Evolutionary conservation across 2,888 invertebrate genomes (phyloP).

Genomic region (Pollenia amentaria): DNA sequence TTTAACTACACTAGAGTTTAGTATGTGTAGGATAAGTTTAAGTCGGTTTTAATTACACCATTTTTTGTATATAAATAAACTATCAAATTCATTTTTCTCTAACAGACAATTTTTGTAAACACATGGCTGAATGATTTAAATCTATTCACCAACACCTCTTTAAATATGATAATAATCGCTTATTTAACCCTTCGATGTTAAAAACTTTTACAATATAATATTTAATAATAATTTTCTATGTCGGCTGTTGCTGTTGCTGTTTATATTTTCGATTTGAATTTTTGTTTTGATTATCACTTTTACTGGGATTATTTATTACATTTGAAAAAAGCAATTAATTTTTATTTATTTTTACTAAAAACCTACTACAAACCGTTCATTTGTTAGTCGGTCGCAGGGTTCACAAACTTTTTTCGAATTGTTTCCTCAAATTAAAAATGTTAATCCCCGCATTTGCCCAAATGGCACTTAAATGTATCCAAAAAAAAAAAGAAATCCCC

Average conservation of each 20-base stretch:
- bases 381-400: slow-evolving; percentile 10
- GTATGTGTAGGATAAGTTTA: not conserved
- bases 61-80: not conserved
- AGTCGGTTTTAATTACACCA: not conserved
- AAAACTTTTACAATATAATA: slow-evolving; percentile 41
- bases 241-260: slow-evolving; percentile 23
- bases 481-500: no score
- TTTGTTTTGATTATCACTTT: slow-evolving; percentile 80
- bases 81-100: not conserved
- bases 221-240: slow-evolving; percentile 27
- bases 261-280: slow-evolving; percentile 34
- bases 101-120: not conserved
- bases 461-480: no score
- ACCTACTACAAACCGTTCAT: slow-evolving; percentile 76
- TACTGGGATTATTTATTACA: slow-evolving; percentile 80
- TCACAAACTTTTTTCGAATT: no score
- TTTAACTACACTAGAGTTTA: no score
- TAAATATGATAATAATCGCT: slow-evolving; percentile 29
- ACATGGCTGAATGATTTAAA: slow-evolving; percentile 38
- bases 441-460: no score
- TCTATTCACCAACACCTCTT: slow-evolving; percentile 56
- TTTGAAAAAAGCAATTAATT: slow-evolving; percentile 82
- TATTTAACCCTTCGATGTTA: slow-evolving; percentile 37
- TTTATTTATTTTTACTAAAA: slow-evolving; percentile 77
- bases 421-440: no score